A percentile compares a stretch with the other conserved stretches of the same genome.
These are phyloP conservation scores for Hipposideros larvatus DNA, from an alignment of 2,797 vertebrate genomes.

Conservation along the genomic window DNA sequence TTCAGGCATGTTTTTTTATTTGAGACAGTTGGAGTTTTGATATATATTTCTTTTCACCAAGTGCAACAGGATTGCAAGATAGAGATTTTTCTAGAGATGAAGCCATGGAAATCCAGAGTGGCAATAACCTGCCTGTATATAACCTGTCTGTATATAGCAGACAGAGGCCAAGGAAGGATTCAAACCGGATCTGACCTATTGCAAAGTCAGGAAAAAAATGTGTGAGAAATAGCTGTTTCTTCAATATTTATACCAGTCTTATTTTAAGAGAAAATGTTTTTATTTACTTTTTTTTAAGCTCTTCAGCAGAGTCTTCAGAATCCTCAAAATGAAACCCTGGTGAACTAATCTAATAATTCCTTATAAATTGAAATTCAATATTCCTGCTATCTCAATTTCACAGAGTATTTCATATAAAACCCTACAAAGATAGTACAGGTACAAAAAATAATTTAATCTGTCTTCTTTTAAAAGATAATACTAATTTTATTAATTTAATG, in stretches of 20 bases:
- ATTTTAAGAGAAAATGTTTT: conserved; percentile 45
- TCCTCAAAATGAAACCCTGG: neutral
- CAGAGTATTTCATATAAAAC: conserved; percentile 23
- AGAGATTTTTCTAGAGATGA: neutral
- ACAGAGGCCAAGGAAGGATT: neutral
- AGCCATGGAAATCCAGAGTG: neutral
- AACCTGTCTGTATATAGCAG: neutral
- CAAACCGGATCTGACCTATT: neutral
- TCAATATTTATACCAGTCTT: neutral
- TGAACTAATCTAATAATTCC: neutral
- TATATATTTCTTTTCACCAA: neutral
- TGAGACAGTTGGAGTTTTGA: neutral
- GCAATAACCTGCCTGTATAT: neutral
- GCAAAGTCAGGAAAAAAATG: conserved; percentile 9
- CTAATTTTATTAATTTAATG: conserved; percentile 61
- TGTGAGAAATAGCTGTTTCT: conserved; percentile 12
- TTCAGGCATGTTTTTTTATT: neutral
- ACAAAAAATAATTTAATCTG: conserved; percentile 31
- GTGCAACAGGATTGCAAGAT: neutral
- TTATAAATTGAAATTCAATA: conserved; percentile 2
- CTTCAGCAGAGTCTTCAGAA: neutral
- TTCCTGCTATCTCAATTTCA: neutral
- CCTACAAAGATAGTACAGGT: neutral
- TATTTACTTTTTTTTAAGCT: conserved; percentile 7
- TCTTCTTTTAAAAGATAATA: conserved; percentile 53